These are phyloP conservation scores for Epinephelus coioides DNA, from an alignment of 2,797 vertebrate genomes.

Conservation along the genomic window DNA sequence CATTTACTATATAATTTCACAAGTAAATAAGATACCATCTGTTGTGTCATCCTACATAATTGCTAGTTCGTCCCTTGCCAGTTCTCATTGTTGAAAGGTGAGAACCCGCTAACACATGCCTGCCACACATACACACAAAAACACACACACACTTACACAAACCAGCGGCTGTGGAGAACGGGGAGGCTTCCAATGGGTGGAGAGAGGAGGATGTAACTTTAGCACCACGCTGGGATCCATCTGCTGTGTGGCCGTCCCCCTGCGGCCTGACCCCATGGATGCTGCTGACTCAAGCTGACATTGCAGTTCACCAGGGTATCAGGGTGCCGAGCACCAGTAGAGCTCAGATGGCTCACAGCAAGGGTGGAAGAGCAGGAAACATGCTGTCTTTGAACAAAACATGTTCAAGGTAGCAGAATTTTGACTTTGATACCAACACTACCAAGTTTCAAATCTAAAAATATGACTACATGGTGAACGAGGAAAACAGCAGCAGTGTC, in stretches of 20 bases:
- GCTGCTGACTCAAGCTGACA: slow-evolving; percentile 67
- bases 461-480: not conserved
- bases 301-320: slow-evolving; percentile 52
- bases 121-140: slow-evolving; percentile 22
- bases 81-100: slow-evolving; percentile 66
- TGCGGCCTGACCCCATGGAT: slow-evolving; percentile 52
- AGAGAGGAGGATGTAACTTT: slow-evolving; percentile 66
- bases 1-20: slow-evolving; percentile 49
- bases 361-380: slow-evolving; percentile 41
- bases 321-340: slow-evolving; percentile 39
- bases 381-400: slow-evolving; percentile 25
- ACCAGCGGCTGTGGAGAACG: slow-evolving; percentile 44
- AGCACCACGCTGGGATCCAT: slow-evolving; percentile 74
- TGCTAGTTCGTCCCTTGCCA: slow-evolving; percentile 52
- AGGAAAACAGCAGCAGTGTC: not conserved
- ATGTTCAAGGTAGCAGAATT: slow-evolving; percentile 16
- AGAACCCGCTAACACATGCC: slow-evolving; percentile 61
- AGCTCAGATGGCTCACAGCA: slow-evolving; percentile 68
- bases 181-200: slow-evolving; percentile 40
- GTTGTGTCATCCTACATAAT: slow-evolving; percentile 60
- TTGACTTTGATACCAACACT: slow-evolving; percentile 18
- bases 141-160: slow-evolving; percentile 15
- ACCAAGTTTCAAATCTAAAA: not conserved
- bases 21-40: slow-evolving; percentile 66
- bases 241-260: slow-evolving; percentile 64